These are phyloP conservation scores for Galbula dea DNA, from an alignment of 2,113 vertebrate species.

Conservation along the genomic window DNA sequence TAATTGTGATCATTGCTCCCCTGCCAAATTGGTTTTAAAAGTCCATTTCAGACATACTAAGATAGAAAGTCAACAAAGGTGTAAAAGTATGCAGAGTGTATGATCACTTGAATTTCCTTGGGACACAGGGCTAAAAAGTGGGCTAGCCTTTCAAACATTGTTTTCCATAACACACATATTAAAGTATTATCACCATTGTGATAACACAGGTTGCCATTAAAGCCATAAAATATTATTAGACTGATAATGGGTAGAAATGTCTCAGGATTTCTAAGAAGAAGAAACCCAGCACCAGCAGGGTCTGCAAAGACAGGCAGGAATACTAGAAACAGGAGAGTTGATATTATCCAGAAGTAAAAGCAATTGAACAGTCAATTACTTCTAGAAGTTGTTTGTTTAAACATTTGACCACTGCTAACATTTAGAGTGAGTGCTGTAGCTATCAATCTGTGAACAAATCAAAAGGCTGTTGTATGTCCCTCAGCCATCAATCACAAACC, in stretches of 20 bases:
- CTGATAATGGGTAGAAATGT: background rate
- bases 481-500: background rate
- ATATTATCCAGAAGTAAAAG: conserved; percentile 35
- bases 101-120: background rate
- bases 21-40: background rate
- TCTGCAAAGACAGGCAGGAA: background rate
- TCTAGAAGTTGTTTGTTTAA: conserved; percentile 49
- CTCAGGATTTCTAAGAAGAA: background rate
- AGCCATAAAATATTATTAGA: background rate
- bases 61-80: background rate
- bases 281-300: background rate
- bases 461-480: background rate
- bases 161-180: no score
- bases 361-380: conserved; percentile 42
- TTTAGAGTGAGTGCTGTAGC: background rate
- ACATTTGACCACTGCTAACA: background rate
- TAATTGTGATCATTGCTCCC: background rate
- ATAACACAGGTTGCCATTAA: background rate
- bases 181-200: no score
- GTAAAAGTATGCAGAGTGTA: background rate
- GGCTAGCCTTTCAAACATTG: background rate
- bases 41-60: background rate
- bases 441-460: conserved; percentile 35
- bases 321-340: background rate
- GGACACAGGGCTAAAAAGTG: background rate